phyloP scores from a whole-genome alignment of 2,797 vertebrate species.

The Urocyon cinereoargenteus region DNA sequence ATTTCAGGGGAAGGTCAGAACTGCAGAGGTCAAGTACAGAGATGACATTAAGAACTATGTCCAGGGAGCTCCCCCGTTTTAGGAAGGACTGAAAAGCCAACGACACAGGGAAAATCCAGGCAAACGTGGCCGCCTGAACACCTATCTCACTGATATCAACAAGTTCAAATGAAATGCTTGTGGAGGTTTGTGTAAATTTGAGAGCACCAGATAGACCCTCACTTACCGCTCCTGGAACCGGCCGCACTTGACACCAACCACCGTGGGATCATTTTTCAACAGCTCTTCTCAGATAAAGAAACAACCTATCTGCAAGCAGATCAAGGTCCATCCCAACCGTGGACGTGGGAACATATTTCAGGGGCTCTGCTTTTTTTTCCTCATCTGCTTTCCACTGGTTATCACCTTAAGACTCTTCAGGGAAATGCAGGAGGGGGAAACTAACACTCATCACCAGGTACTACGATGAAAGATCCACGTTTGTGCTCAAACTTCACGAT shows the following conservation, averaged over 20 bases:
- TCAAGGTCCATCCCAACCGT: neutral
- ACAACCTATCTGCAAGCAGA: neutral
- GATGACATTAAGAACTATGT: no score
- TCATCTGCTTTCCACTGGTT: neutral
- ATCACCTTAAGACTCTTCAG: neutral
- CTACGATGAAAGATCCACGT: accelerated
- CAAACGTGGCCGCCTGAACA: neutral
- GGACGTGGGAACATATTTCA: no score
- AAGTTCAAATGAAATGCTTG: neutral
- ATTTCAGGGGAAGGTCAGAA: neutral
- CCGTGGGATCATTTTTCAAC: neutral
- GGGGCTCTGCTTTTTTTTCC: neutral
- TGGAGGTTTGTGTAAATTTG: neutral
- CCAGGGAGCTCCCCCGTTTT: accelerated
- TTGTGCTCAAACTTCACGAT: neutral
- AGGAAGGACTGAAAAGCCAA: neutral
- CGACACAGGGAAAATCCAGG: neutral
- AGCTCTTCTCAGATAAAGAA: neutral
- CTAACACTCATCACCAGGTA: accelerated
- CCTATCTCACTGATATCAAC: neutral
- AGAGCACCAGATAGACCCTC: neutral
- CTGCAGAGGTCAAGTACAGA: accelerated
- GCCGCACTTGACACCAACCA: neutral
- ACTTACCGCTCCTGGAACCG: neutral
- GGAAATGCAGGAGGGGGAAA: accelerated